Base-by-base conservation (phyloP, 2,888 invertebrate genomes). In the Plagodis pulveraria region DNA sequence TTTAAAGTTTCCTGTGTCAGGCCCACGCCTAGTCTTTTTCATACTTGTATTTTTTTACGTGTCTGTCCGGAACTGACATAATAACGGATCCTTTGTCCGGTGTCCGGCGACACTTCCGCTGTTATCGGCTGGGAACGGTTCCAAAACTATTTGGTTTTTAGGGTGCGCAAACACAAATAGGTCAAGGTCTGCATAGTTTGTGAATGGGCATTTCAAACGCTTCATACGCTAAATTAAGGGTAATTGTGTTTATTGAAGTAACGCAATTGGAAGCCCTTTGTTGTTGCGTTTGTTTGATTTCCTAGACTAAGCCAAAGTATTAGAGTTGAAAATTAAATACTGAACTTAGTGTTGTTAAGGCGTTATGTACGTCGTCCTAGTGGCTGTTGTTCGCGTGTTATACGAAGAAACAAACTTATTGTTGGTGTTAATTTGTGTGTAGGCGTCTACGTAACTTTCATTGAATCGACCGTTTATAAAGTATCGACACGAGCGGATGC, bases 71-170 rank as follows among this genome's bases (percentile, higher is more conserved):
- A 79, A 74, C 77, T 77, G 77, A 78, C 77, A 78, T 77, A 78
- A 86, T 84, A 91, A 91, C 87, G 86, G 86, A 81, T 81, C 76
- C 83, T 80, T 87, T 91, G 89, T 89, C 79, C 81, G 73, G 80
- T 80, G 80, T 87, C 85, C 87, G 86, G 85, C 73, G 78, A 60
- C 66, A 71, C 80, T 87, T 88, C 88, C 89, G 89, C 76, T 72
- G 78, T 82, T 84, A 87, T 85, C 86, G 82, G 76, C 69, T 86
- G 87, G 84, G 86, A 84, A 87, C 80, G 74, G 76, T 76, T 75
- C 74, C 68, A 69, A 68, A 80, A 73, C 68, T 63, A 54, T 66
- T 66, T 57, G 62, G 73, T 11, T 82, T 22, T 84, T 84, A 76
- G 86, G 82, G 83, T 83, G 81, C 78, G 81, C 82, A 81, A 84